Base-by-base conservation (phyloP, 2,888 invertebrate genomes). In the Eristalinus sepulchralis region DNA sequence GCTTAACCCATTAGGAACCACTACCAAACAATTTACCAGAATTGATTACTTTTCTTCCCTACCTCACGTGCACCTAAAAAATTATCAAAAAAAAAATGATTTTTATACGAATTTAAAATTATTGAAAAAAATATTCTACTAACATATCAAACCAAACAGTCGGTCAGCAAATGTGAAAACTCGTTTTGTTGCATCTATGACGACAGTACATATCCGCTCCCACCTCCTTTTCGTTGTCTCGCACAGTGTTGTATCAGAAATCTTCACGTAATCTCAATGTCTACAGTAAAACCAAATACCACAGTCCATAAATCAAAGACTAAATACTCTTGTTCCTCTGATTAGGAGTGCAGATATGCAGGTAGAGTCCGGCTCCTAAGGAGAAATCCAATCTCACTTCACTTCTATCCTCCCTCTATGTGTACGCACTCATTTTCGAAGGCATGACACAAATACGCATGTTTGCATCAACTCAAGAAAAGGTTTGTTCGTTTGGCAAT, bases 401-500 rank as follows among this genome's bases (percentile, higher is more conserved):
- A 47, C 47, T 17, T 47, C 17, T 47, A 47, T 47, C 47, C 47
- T 47, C 47, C 8, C 17, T 8, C 8, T 71, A 71, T 34, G 63
- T 75, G 64, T 53, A 34, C 22, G 31, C 31, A 71, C 57, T 27
- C 66, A 62, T 62, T 64, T 1, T 64, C 53, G 39, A 67, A 81
- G 55, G 82, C 68, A 82, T 78, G 82, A 73, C 77, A 85, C 39
- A 73, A 82, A 78, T 85, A 85, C 77, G 64, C 64, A 73, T 85
- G 82, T 77, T 82, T 82, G 85, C 72, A 78, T 85, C 77, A 85
- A 55, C 36, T 72, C 53, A 68, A 34, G 63, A 84, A 77, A 77
- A 85, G 82, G 77, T 81, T 77, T 81, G 67, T 81, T 72, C 80
- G 77, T 78, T 85, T 85, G 77, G 78, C 78, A 86, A 86, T 86